These are phyloP conservation scores for Nesoenas mayeri DNA, from an alignment of 2,113 vertebrate genomes.

Conservation along the genomic window DNA sequence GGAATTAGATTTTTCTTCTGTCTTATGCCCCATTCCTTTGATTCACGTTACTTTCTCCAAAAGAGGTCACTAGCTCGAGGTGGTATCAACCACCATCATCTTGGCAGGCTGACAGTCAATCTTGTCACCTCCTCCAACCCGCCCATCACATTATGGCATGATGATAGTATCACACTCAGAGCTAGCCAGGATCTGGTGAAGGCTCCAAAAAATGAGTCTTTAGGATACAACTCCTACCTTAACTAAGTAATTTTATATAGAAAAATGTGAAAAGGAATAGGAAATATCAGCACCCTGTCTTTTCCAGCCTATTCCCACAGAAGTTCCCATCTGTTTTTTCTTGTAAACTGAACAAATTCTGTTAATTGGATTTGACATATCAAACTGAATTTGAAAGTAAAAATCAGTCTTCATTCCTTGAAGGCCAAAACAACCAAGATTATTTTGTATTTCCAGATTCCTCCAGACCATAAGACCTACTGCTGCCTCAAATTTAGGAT, in stretches of 20 bases:
- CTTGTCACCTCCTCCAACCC: conserved; percentile 4
- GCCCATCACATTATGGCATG: not conserved
- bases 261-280: not conserved
- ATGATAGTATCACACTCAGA: not conserved
- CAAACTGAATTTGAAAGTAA: not conserved
- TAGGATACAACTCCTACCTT: not conserved
- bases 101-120: not conserved
- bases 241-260: not conserved
- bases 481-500: not conserved
- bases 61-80: not conserved
- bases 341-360: not conserved
- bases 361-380: not conserved
- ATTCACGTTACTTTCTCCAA: not conserved
- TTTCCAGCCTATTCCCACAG: not conserved
- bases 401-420: not conserved
- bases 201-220: not conserved
- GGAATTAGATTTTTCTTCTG: not conserved
- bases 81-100: not conserved
- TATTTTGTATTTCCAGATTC: not conserved
- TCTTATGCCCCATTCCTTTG: not conserved
- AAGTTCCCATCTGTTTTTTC: not conserved
- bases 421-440: not conserved
- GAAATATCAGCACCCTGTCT: not conserved
- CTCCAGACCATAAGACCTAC: not conserved
- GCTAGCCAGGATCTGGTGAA: not conserved